Evolutionary conservation across 1,140 invertebrate genomes (phyloP), one percentile per base, ranked within the genome.

Genomic region (Drosophila seguyi): DNA sequence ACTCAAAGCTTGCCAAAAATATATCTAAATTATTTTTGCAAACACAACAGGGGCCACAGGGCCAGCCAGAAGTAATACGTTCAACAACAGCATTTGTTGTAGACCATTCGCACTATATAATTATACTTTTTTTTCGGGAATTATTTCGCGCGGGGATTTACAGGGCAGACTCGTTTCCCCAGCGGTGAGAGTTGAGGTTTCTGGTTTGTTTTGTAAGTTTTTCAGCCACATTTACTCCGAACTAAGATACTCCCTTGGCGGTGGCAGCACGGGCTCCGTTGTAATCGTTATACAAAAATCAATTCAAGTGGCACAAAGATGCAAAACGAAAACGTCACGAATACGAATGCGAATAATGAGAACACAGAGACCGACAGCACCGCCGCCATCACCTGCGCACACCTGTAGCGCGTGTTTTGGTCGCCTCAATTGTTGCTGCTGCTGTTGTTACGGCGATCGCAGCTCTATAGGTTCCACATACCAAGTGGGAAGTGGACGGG

Each of bases 321-420:
- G 61, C 60, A 81, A 67, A 73, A 56, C 41, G 56, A 42, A 67
- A 66, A 66, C 36, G 36, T 73, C 68, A 45, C 36, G 68, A 44
- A 36, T 69, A 31, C 47, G 38, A 73, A 72, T 69, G 25, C 38
- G 57, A 80, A 66, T 42, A 79, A 79, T 74, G 61, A 65, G 69
- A 80, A 80, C 59, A 44, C 60, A 45, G 63, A 53, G 31, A 69
- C 47, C 52, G 41, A 18, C n/a, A n/a, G n/a, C 7, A 34, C 39
- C 48, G 41, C 36, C 41, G 22, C 52, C 41, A 61, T 42, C 79
- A 81, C 78, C 65, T 77, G 79, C 47, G 52, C 72, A 71, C 83
- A 86, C 75, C 73, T 61, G 75, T 61, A 66, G 67, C 83, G 84
- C 76, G 80, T 88, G 83, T 73, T 87, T 76, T 50, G 67, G 41